Base-by-base conservation (phyloP, 2,888 invertebrate species). In the Pyrocoelia pectoralis region DNA sequence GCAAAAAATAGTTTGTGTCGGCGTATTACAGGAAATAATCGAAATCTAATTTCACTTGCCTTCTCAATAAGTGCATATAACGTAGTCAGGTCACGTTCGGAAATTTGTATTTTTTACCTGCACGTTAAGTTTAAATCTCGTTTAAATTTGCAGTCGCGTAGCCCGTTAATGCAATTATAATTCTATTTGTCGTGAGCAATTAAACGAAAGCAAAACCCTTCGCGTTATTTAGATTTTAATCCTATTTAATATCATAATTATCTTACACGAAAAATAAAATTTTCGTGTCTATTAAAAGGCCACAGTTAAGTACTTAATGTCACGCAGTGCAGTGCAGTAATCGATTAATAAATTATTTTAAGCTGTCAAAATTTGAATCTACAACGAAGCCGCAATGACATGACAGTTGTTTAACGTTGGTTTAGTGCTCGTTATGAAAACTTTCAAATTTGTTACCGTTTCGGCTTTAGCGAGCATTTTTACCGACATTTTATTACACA, bases 151-250 rank as follows among this genome's bases (percentile, higher is more conserved):
- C 41, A 15, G 41, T 43, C 12, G 38, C 38, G 10, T 12, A 5
- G 38, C 3, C 3, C 38, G 4, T 41, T 41, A 41, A 41, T 46
- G 46, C 46, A 46, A 46, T 46, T 46, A 17, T 46, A 46, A 46
- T 46, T 46, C 46, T 46, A 46, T 46, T 46, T 46, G 46, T 46
- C 46, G 17, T 17, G 46, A 17, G 46, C 46, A 46, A 46, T 46
- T 46, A 46, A 46, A 18, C 3, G 46, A 17, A 46, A 46, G 46
- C 46, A 46, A 41, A 46, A 46, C 46, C 15, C 15, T 3, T 15
- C 4, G 17, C 4, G 18, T 46, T 15, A 15, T 46, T 46, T 46
- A 46, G 46, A 46, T 46, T 46, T n/a, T 46, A 46, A 46, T 46
- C 46, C 17, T 10, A 8, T 46, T 46, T 18, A 18, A 46, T 46